Evolutionary conservation across 1,140 invertebrate genomes (phyloP).

Genomic region (Heliconius nattereri): DNA sequence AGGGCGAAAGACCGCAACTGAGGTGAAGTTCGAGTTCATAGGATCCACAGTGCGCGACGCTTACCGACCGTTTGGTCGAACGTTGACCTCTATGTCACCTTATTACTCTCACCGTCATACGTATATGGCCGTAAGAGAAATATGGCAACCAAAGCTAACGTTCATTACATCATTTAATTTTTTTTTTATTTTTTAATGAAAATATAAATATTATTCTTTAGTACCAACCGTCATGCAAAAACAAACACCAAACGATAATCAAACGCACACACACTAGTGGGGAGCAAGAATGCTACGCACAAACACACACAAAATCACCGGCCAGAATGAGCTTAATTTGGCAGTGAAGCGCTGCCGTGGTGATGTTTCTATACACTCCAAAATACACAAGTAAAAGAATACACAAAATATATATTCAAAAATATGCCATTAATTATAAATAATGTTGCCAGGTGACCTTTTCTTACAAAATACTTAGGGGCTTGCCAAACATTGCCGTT

Average conservation of each 20-base stretch:
- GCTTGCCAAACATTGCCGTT: too few species aligned
- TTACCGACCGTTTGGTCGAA: slow-evolving; percentile 55
- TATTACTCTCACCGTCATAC: slow-evolving; percentile 49
- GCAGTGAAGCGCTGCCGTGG: slow-evolving; percentile 47
- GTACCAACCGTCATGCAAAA: slow-evolving; percentile 51
- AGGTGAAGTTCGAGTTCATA: slow-evolving; percentile 31
- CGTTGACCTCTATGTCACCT: slow-evolving; percentile 35
- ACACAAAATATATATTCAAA: slow-evolving; percentile 43
- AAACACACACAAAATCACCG: slow-evolving; percentile 78
- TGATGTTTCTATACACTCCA: slow-evolving; percentile 65
- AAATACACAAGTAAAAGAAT: slow-evolving; percentile 60
- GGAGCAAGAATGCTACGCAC: slow-evolving; percentile 64
- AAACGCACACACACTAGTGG: slow-evolving; percentile 59
- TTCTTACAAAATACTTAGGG: neutral
- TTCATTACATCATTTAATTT: slow-evolving; percentile 10
- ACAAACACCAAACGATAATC: slow-evolving; percentile 59
- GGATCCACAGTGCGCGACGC: slow-evolving; percentile 42
- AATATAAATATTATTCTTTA: slow-evolving; percentile 24
- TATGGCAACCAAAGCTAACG: slow-evolving; percentile 34
- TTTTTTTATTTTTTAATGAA: neutral
- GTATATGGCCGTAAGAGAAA: slow-evolving; percentile 54
- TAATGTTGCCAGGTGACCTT: slow-evolving; percentile 13
- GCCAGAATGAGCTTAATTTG: slow-evolving; percentile 72
- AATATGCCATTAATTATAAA: slow-evolving; percentile 27
- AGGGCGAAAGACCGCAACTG: slow-evolving; percentile 40